These are phyloP conservation scores for Caenorhabditis macrosperma DNA, from an alignment of 2,888 invertebrate genomes.

Conservation along the genomic window DNA sequence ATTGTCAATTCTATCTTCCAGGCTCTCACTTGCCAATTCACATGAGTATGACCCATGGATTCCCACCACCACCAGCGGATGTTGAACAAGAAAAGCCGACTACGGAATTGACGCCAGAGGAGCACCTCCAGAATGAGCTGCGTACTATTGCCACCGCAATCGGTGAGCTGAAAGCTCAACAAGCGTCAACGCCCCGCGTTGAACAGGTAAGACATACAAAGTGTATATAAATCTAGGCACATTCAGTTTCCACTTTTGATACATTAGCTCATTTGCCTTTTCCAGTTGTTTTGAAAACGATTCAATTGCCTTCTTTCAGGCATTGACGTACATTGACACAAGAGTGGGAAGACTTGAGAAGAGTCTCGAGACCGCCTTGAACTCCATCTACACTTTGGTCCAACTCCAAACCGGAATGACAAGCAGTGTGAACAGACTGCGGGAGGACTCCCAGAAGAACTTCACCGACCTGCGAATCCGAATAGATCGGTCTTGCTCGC, in stretches of 20 bases:
- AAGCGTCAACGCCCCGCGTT: constrained; percentile 31
- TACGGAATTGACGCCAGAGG: constrained; percentile 31
- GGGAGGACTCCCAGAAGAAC: constrained; percentile 41
- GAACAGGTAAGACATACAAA: constrained; percentile 61
- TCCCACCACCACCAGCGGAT: constrained; percentile 64
- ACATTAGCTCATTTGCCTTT: too few species aligned
- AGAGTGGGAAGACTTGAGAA: constrained; percentile 77
- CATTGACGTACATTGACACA: constrained; percentile 66
- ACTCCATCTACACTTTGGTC: constrained; percentile 75
- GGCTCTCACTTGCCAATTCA: constrained; percentile 69
- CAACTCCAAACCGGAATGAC: constrained; percentile 80
- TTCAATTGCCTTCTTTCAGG: constrained; percentile 5
- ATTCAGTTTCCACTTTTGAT: too few species aligned
- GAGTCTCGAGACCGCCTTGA: constrained; percentile 79
- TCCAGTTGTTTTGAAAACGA: not conserved
- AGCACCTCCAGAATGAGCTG: constrained; percentile 46
- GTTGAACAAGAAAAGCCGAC: constrained; percentile 44
- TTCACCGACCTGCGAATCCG: constrained; percentile 28
- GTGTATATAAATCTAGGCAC: too few species aligned
- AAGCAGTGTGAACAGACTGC: constrained; percentile 69
- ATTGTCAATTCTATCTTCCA: constrained; percentile 54
- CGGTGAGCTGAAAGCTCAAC: constrained; percentile 47
- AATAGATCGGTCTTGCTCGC: constrained; percentile 22
- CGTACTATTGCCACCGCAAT: constrained; percentile 38
- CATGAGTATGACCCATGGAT: constrained; percentile 73